Evolutionary conservation across 1,140 invertebrate species (phyloP).

Genomic region (Plutomurus gul): DNA sequence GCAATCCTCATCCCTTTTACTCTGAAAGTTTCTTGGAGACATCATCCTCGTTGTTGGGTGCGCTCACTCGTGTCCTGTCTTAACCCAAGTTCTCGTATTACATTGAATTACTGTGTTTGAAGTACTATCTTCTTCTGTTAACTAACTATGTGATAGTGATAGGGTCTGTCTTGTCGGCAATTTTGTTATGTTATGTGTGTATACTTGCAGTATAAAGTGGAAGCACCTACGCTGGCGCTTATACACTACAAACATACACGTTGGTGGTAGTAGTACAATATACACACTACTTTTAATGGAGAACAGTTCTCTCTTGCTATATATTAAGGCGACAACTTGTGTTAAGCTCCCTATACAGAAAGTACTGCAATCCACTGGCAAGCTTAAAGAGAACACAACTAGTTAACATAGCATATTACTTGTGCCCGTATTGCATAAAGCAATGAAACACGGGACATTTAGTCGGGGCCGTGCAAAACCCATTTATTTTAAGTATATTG

Average conservation of each 20-base stretch:
- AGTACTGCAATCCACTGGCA: background rate
- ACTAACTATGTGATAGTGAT: too few species aligned
- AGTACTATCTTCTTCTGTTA: too few species aligned
- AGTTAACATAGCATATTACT: conserved; percentile 5
- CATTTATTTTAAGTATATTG: conserved; percentile 34
- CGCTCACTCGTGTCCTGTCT: conserved; percentile 22
- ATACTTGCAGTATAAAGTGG: too few species aligned
- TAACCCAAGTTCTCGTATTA: background rate
- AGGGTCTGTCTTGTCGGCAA: too few species aligned
- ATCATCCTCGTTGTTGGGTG: conserved; percentile 3
- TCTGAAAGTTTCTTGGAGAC: conserved; percentile 14
- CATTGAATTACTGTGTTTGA: background rate
- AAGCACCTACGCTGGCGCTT: too few species aligned
- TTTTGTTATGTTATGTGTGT: too few species aligned
- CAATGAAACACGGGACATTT: conserved; percentile 35
- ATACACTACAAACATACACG: too few species aligned
- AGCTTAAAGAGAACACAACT: background rate
- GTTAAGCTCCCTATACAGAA: background rate
- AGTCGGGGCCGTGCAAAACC: conserved; percentile 30
- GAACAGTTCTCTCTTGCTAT: background rate
- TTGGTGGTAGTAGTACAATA: too few species aligned
- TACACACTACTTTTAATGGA: background rate
- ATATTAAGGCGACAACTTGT: conserved; percentile 5
- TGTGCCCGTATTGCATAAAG: conserved; percentile 19
- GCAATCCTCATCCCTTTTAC: background rate